Evolutionary conservation across 1,140 invertebrate species (phyloP), one percentile per base, ranked within the genome.

Genomic region (Drosophila suzukii): DNA sequence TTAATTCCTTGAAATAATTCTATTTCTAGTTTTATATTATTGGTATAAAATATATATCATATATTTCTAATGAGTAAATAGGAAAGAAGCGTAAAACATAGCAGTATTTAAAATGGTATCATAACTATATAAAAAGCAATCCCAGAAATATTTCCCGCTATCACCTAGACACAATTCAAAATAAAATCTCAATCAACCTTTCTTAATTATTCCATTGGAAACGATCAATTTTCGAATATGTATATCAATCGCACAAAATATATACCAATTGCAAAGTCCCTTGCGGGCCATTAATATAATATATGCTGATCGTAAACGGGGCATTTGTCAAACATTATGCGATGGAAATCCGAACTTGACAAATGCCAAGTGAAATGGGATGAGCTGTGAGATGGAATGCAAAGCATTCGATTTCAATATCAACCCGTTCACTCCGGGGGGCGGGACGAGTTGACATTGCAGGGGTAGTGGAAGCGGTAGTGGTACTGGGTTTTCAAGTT

Each of bases 311-410:
- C 59, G 46, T 68, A 51, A 68, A 27, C 15, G 70, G 58, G 12
- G 36, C 43, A 75, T 55, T 75, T 75, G 71, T 73, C 68, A 74
- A 27, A 41, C 30, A 60, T 39, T 60, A 70, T 53, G 32, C 20
- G 24, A 60, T 46, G 55, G 66, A 72, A 70, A 71, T 57, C 30
- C n/a, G 58, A 73, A 75, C 49, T 75, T 74, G 71, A 73, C 70
- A 73, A 71, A 73, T 71, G 67, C 67, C 50, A 57, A 71, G 62
- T 57, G 62, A 68, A 68, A 15, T 49, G 63, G 38, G 43, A 68
- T 50, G 41, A 2, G 12, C 32, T n/a, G 32, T 47, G 50, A 17
- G 34, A 49, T 56, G 63, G 46, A 38, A 70, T 53, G 53, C 10
- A 10, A 27, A 34, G 46, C 34, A 50, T 66, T 68, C 27, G 44